A percentile compares a stretch with the other conserved stretches of the same genome.
Conservation (phyloP, 2,113 vertebrate genomes). For the Aspidoscelis tigris region DNA sequence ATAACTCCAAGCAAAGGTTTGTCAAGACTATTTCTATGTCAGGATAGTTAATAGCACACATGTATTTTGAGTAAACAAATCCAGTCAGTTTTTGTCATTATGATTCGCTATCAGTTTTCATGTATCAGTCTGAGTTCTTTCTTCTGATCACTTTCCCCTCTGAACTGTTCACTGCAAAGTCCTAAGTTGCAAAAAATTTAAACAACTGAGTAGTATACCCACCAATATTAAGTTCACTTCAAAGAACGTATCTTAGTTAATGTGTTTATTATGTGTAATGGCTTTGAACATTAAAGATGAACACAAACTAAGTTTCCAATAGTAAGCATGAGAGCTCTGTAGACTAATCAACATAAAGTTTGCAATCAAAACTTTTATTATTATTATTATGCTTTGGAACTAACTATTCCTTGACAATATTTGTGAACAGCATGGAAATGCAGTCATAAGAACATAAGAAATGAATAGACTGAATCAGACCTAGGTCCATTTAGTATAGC, state of each 20-base stretch:
- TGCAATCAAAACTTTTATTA: not conserved
- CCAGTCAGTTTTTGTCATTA: no score
- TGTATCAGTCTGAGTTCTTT: no score
- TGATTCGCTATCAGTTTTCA: no score
- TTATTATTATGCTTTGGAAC: not conserved
- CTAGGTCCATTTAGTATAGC: no score
- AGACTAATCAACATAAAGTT: not conserved
- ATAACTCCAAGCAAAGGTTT: not conserved
- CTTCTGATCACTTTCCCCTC: not conserved
- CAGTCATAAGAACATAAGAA: no score
- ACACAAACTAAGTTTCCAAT: not conserved
- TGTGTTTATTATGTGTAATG: not conserved
- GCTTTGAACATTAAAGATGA: not conserved
- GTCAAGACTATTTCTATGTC: not conserved
- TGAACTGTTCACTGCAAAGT: not conserved
- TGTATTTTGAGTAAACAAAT: no score
- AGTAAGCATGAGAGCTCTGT: not conserved
- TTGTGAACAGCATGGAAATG: no score
- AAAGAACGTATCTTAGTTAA: not conserved
- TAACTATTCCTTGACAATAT: no score
- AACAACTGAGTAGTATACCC: not conserved
- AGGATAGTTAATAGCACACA: no score
- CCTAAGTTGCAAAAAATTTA: not conserved
- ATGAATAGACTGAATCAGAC: no score
- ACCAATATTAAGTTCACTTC: not conserved